phyloP scores from a whole-genome alignment of 2,888 invertebrate genomes.

The Syrista parreyssii region DNA sequence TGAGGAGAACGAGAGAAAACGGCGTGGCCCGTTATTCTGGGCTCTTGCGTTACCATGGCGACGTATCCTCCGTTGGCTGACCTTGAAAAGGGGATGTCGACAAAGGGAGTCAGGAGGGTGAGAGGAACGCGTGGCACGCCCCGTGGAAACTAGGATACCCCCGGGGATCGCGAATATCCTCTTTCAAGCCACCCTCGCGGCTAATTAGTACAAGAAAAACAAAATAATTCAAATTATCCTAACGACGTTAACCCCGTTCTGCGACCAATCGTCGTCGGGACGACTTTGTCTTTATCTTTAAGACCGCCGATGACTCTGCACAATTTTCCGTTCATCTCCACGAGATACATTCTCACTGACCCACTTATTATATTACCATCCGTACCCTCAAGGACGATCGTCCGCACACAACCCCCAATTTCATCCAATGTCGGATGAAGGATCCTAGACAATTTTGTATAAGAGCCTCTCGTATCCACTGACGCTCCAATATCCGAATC shows the following conservation, averaged over 20 bases:
- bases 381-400: neutral
- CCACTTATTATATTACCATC: neutral
- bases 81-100: constrained; percentile 45
- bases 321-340: neutral
- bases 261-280: neutral
- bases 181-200: constrained; percentile 5
- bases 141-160: constrained; percentile 17
- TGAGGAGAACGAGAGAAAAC: constrained; percentile 21
- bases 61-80: constrained; percentile 51
- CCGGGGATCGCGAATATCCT: constrained; percentile 1
- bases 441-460: neutral
- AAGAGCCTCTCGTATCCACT: neutral
- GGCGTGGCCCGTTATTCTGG: constrained; percentile 45
- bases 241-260: neutral
- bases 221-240: constrained; percentile 21
- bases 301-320: neutral
- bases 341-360: neutral
- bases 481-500: neutral
- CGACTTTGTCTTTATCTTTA: neutral
- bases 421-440: neutral
- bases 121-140: constrained; percentile 20
- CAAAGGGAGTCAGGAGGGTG: constrained; percentile 18
- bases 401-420: neutral
- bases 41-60: constrained; percentile 54
- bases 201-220: constrained; percentile 9